Conservation (phyloP, 2,888 invertebrate species). For the Gymnoscelis rufifasciata region DNA sequence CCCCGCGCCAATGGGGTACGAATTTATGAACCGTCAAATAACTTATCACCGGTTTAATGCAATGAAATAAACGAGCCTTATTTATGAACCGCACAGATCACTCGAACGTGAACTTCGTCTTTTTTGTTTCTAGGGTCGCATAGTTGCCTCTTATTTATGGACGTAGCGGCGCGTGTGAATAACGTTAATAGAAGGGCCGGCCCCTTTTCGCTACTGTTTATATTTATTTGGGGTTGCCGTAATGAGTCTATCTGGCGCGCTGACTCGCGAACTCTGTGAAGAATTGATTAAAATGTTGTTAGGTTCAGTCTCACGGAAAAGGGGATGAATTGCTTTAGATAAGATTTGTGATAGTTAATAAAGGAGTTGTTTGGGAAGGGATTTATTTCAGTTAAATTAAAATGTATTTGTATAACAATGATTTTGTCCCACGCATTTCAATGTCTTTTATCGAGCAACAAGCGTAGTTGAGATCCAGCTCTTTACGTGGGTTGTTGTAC, state of each 20-base stretch:
- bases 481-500: no score
- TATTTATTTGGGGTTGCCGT: slow-evolving; percentile 76
- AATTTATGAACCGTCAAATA: slow-evolving; percentile 77
- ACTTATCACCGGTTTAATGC: slow-evolving; percentile 77
- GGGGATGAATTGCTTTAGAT: slow-evolving; percentile 56
- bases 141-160: slow-evolving; percentile 71
- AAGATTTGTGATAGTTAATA: slow-evolving; percentile 59
- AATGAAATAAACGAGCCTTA: slow-evolving; percentile 73
- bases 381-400: background rate
- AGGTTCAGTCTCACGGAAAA: slow-evolving; percentile 70
- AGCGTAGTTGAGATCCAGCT: no score
- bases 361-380: slow-evolving; percentile 29
- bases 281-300: slow-evolving; percentile 79
- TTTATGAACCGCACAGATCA: slow-evolving; percentile 70
- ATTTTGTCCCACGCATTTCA: no score
- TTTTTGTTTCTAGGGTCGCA: slow-evolving; percentile 67
- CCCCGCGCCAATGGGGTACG: slow-evolving; percentile 56
- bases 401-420: background rate
- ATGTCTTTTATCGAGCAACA: no score
- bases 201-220: slow-evolving; percentile 74
- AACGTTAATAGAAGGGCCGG: slow-evolving; percentile 73
- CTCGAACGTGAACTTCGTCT: slow-evolving; percentile 63
- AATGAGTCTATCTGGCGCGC: slow-evolving; percentile 76
- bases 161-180: slow-evolving; percentile 75
- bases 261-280: slow-evolving; percentile 77